Evolutionary conservation across 2,113 vertebrate species (phyloP), one percentile per base, ranked within the genome.

Genomic region (Bettongia penicillata): DNA sequence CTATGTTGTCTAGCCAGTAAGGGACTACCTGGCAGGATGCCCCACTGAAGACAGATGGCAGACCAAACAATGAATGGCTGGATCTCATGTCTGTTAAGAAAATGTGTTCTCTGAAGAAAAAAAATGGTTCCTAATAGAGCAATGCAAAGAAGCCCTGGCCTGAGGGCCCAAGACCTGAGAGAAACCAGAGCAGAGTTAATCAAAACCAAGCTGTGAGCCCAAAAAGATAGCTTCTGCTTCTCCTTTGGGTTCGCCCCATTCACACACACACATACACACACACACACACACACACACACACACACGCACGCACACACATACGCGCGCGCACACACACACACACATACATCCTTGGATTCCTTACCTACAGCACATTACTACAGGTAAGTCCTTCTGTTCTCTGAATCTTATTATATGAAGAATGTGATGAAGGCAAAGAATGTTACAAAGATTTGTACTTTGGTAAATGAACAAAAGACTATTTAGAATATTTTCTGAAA

Each of bases 181-280:
- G 49, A 90, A 90, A 90, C 90, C 90, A 90, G 49, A 90, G 49
- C 90, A 90, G 90, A 51, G 47, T 48, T 90, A 90, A 90, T 90
- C 47, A 90, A 90, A 90, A 90, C 49, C 49, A 90, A 51, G 49
- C 49, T 49, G 90, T 90, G 25, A 90, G 48, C 48, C 14, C 25
- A 90, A 90, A 90, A 48, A 90, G 31, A 51, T 51, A 90, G 90
- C 49, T 90, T 90, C 47, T 90, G 90, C 90, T 90, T 50, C 49
- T 48, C 90, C 90, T 51, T 51, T 90, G 24, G 24, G 90, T 31
- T 90, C 47, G 3, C 1, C 3, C 16, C 11, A 48, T 48, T 48
- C 48, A 48, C 48, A 22, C 5, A 0, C 43, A 5, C 11, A 11
- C 28, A 11, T 8, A 2, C 57, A 31, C 24, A 55, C 52, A 52